These are phyloP conservation scores for Papilio polytes DNA, from an alignment of 1,140 invertebrate genomes.

Conservation along the genomic window DNA sequence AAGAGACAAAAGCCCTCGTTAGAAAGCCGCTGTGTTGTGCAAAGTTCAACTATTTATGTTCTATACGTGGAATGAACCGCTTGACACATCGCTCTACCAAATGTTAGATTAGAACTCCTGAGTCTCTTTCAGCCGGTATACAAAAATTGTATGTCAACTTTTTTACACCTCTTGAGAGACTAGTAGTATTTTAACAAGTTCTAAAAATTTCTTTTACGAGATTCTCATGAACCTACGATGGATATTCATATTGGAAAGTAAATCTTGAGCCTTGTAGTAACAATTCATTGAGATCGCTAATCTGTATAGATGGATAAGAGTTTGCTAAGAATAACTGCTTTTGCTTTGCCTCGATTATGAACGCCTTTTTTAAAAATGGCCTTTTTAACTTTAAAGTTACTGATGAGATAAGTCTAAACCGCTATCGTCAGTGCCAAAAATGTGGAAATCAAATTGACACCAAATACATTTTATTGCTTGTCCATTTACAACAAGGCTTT, in stretches of 20 bases:
- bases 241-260: too few species aligned
- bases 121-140: not conserved
- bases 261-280: not conserved
- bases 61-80: slow-evolving; percentile 19
- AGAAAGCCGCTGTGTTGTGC: slow-evolving; percentile 19
- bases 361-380: too few species aligned
- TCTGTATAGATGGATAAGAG: too few species aligned
- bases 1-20: slow-evolving; percentile 22
- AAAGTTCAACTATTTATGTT: slow-evolving; percentile 30
- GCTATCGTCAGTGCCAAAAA: too few species aligned
- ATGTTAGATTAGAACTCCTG: not conserved
- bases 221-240: not conserved
- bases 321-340: not conserved
- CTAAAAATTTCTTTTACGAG: not conserved
- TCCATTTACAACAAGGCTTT: too few species aligned
- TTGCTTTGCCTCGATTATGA: not conserved
- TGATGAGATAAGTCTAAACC: too few species aligned
- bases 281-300: not conserved
- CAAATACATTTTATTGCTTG: too few species aligned
- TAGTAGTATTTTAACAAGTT: too few species aligned
- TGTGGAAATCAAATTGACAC: too few species aligned
- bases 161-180: too few species aligned
- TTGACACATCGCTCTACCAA: not conserved
- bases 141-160: not conserved
- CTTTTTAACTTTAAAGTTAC: too few species aligned